Base-by-base conservation (phyloP, 1,140 invertebrate genomes). In the Cydia pomonella region DNA sequence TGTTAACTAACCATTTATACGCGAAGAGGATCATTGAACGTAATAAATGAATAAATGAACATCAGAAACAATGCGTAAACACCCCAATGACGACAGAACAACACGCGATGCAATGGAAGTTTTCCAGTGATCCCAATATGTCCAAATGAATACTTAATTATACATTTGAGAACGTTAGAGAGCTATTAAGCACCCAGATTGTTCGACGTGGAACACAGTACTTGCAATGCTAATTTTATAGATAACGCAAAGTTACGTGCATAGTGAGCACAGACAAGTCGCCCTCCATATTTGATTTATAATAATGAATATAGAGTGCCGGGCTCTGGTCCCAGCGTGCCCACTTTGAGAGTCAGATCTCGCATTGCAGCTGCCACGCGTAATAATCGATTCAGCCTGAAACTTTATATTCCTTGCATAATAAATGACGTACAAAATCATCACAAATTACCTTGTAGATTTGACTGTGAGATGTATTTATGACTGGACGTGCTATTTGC, bases 341-440 rank as follows among this genome's bases (percentile, higher is more conserved):
- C 77, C 79, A 82, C 85, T 89, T 89, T 89, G 87, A 86, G 80
- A 89, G 84, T 90, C 88, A 91, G 87, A 78, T 87, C 79, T 82
- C 89, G 84, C 86, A 88, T 88, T 87, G 85, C 87, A 87, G 84
- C 87, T 90, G 87, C 82, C 82, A 84, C 59, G 71, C 75, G 66
- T 76, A 73, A 81, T 85, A 86, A 92, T 84, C 83, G 82, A 89
- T 91, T 91, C 85, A 73, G 80, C 83, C 77, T 84, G 82, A 86
- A 69, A 87, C 87, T 93, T 93, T 93, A 93, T 93, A 93, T 93
- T 93, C 91, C 89, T 90, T 89, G 90, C 90, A 93, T 92, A 92
- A 90, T 93, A 90, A 92, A 93, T 93, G 90, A 92, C 88, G 77
- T 83, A 92, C 91, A 87, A 93, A 93, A 90, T 91, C 89, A 82